phyloP scores from a whole-genome alignment of 2,113 vertebrate species.

The Boleophthalmus pectinirostris region DNA sequence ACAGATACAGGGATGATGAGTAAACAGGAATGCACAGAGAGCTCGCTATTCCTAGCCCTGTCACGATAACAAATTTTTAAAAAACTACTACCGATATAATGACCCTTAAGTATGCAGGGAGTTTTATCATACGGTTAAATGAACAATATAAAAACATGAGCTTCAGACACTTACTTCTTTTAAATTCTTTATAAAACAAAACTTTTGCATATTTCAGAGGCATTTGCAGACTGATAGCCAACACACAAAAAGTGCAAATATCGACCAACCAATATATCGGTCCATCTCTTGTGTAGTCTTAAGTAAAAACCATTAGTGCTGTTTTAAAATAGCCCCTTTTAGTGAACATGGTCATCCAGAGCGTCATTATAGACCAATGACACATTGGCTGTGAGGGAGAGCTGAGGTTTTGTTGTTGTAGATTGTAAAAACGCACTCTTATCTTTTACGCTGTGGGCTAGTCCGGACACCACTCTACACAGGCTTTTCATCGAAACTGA shows the following conservation, averaged over 20 bases:
- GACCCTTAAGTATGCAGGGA: too few species aligned
- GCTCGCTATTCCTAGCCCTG: not conserved
- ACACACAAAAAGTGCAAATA: too few species aligned
- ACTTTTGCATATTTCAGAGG: not conserved
- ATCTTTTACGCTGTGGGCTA: conserved; percentile 51
- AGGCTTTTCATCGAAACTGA: conserved; percentile 54
- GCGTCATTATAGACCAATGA: conserved; percentile 68
- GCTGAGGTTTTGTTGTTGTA: conserved; percentile 51
- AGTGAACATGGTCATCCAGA: conserved; percentile 29
- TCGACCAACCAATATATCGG: too few species aligned
- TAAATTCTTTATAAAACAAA: not conserved
- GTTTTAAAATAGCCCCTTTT: conserved; percentile 61
- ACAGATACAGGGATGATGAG: conserved; percentile 2
- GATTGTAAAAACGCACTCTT: conserved; percentile 66
- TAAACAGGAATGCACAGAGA: conserved; percentile 9
- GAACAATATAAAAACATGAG: too few species aligned
- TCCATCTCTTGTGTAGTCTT: conserved; percentile 30
- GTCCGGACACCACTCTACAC: conserved; percentile 54
- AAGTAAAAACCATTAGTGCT: conserved; percentile 50
- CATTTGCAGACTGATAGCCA: too few species aligned
- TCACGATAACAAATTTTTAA: too few species aligned
- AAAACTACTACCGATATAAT: too few species aligned
- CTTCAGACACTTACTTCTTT: too few species aligned
- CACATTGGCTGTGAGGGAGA: conserved; percentile 42
- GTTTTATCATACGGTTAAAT: too few species aligned